These are phyloP conservation scores for Ictalurus furcatus DNA, from an alignment of 2,113 vertebrate species.

Conservation along the genomic window DNA sequence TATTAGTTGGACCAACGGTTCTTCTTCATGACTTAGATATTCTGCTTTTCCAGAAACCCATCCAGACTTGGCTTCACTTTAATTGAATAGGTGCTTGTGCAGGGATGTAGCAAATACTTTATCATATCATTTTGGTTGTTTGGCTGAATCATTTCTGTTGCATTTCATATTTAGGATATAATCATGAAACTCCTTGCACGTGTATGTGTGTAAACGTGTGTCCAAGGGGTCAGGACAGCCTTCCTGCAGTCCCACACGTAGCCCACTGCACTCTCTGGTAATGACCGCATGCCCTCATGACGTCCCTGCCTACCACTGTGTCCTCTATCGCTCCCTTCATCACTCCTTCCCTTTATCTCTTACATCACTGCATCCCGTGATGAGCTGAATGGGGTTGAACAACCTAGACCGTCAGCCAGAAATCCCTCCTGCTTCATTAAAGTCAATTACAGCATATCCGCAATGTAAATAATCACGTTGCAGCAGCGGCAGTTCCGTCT, in stretches of 20 bases:
- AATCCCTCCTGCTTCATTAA: constrained; percentile 54
- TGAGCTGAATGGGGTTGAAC: constrained; percentile 41
- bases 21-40: background rate
- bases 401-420: constrained; percentile 30
- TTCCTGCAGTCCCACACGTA: constrained; percentile 43
- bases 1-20: background rate
- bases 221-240: background rate
- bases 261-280: constrained; percentile 37
- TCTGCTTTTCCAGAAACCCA: background rate
- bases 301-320: constrained; percentile 17
- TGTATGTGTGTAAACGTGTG: constrained; percentile 13
- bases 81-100: background rate
- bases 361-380: constrained; percentile 36
- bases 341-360: constrained; percentile 37
- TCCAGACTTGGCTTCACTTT: background rate
- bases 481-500: constrained; percentile 7
- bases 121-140: background rate
- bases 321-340: constrained; percentile 28
- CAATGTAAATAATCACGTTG: constrained; percentile 54
- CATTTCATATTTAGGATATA: background rate
- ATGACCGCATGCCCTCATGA: constrained; percentile 18
- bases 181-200: background rate
- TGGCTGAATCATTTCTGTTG: background rate
- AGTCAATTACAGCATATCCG: constrained; percentile 58
- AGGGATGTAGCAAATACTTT: background rate